Base-by-base conservation (phyloP, 30 jellyfish, hydroid and myxozoan species). In the Chrysaora quinquecirrha region DNA sequence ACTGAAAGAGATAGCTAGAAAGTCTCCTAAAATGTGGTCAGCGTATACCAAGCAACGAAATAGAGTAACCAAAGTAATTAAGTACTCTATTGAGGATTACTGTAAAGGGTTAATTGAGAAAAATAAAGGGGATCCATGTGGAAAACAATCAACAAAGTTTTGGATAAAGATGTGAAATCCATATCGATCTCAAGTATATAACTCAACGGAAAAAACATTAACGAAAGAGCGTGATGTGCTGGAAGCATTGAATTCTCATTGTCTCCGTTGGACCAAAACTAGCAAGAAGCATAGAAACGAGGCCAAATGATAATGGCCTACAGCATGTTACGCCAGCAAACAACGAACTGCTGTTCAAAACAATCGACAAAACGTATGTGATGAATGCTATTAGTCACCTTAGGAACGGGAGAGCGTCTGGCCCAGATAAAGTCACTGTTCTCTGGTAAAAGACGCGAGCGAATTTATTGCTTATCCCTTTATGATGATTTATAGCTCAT, bases 321-420 rank as follows among this genome's bases (percentile, higher is more conserved):
- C 89, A 78, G 47, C 80, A 78, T 78, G 63, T 78, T 38, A 78
- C 89, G 47, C 89, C 43, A 78, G 89, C 63, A 60, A 64, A 78
- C 80, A 64, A 62, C 30, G 89, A 78, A 61, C 54, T 76, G 86
- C 86, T 0, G 1, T 74, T 52, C 74, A 47, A 74, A 74, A 23
- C 73, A 21, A 47, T 74, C 33, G 86, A 49, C 33, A 74, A 49
- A 74, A 74, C 0, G 77, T 54, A 30, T 76, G 87, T 76, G 71
- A 1, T 34, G 62, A 64, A 66, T 61, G 61, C n/a, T n/a, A n/a
- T n/a, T n/a, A n/a, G n/a, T n/a, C n/a, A n/a, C n/a, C n/a, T n/a
- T n/a, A n/a, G n/a, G n/a, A n/a, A n/a, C n/a, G n/a, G n/a, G n/a
- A n/a, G n/a, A n/a, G n/a, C n/a, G n/a, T n/a, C n/a, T n/a, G n/a